Conservation (phyloP, 30 jellyfish, hydroid and myxozoan genomes). For the Hydra vulgaris region DNA sequence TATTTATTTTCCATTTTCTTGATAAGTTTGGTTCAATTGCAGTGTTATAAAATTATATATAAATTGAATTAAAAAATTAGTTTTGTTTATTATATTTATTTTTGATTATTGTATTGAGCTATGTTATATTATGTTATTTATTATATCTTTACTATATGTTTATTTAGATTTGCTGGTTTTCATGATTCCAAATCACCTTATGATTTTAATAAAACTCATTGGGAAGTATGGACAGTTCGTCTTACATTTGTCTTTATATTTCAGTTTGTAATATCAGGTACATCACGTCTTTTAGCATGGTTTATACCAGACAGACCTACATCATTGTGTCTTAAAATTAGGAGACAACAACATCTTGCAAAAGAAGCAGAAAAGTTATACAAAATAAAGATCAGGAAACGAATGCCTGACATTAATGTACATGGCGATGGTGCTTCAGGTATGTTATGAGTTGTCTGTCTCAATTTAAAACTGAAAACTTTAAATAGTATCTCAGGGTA, state of each 20-base stretch:
- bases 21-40: too few relatives aligned
- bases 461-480: too few relatives aligned
- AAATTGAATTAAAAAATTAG: too few relatives aligned
- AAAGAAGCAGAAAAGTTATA: slow-evolving; percentile 22
- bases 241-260: slow-evolving; percentile 33
- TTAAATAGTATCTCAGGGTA: too few relatives aligned
- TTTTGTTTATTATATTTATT: too few relatives aligned
- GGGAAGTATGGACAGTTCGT: slow-evolving; percentile 35
- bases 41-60: too few relatives aligned
- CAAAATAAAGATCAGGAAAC: slow-evolving; percentile 20
- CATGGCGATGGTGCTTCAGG: neutral
- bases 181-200: slow-evolving; percentile 5
- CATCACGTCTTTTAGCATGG: slow-evolving; percentile 31
- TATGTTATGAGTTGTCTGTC: too few relatives aligned
- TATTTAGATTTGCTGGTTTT: slow-evolving; percentile 39
- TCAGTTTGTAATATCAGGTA: slow-evolving; percentile 35
- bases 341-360: slow-evolving; percentile 39
- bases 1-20: too few relatives aligned
- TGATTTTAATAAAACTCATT: slow-evolving; percentile 22
- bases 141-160: too few relatives aligned
- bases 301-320: slow-evolving; percentile 37
- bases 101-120: neutral
- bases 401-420: slow-evolving; percentile 20
- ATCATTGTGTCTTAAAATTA: slow-evolving; percentile 29
- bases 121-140: too few relatives aligned